Conservation (phyloP, 2,888 invertebrate species). For the Acrobasis consociella region DNA sequence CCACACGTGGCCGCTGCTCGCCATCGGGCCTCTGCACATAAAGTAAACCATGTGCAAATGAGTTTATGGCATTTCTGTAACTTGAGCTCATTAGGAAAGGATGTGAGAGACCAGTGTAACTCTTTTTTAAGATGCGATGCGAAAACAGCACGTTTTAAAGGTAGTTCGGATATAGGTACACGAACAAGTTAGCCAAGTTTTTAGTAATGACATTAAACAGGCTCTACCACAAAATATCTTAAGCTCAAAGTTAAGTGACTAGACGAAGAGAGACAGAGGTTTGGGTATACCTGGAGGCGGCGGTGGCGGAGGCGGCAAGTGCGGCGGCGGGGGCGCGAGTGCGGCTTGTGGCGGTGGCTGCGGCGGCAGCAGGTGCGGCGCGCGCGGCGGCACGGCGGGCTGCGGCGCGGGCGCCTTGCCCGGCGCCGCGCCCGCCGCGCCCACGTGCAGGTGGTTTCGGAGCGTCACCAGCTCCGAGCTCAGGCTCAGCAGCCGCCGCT, state of each 20-base stretch:
- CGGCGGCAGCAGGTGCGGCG: slow-evolving; percentile 57
- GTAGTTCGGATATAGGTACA: too few relatives aligned
- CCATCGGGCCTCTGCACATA: slow-evolving; percentile 55
- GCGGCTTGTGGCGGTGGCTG: slow-evolving; percentile 47
- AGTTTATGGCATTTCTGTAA: too few relatives aligned
- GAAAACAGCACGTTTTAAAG: too few relatives aligned
- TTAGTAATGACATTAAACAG: too few relatives aligned
- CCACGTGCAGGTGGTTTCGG: slow-evolving; percentile 94
- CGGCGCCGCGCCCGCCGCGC: slow-evolving; percentile 42
- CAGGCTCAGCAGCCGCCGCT: slow-evolving; percentile 94
- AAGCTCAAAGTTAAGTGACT: too few relatives aligned
- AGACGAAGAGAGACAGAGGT: too few relatives aligned
- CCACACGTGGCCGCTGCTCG: slow-evolving; percentile 41
- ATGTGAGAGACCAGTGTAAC: too few relatives aligned
- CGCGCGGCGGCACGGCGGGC: slow-evolving; percentile 45
- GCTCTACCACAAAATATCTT: too few relatives aligned
- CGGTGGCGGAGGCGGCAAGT: slow-evolving; percentile 32
- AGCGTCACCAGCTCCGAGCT: slow-evolving; percentile 96
- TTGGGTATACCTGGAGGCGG: slow-evolving; percentile 49
- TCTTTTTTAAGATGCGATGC: too few relatives aligned
- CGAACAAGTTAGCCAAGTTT: too few relatives aligned
- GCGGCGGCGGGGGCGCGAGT: slow-evolving; percentile 38
- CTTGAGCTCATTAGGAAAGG: too few relatives aligned
- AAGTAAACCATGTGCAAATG: too few relatives aligned
- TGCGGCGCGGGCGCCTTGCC: slow-evolving; percentile 38